Conservation (phyloP, 2,113 vertebrate species). For the Microtus montanus region DNA sequence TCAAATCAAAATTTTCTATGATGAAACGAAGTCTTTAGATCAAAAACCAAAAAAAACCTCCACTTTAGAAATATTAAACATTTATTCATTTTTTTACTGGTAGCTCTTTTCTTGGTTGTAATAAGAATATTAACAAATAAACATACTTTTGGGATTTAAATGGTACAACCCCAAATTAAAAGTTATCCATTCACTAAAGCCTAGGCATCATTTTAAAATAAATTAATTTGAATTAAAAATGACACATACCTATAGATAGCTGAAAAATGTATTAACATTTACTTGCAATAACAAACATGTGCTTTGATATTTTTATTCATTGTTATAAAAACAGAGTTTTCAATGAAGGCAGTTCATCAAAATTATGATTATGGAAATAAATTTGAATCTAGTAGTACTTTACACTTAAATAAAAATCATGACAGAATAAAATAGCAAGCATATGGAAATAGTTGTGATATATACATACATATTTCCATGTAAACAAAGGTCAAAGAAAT, state of each 20-base stretch:
- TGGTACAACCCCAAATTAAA: constrained; percentile 79
- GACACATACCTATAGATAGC: constrained; percentile 71
- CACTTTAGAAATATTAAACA: constrained; percentile 70
- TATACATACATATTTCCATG: constrained; percentile 81
- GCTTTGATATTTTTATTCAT: constrained; percentile 76
- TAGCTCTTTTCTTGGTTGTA: constrained; percentile 65
- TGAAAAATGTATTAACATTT: constrained; percentile 72
- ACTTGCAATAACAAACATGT: constrained; percentile 76
- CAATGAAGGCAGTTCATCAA: constrained; percentile 58
- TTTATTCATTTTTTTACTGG: constrained; percentile 74
- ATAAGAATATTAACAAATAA: constrained; percentile 78
- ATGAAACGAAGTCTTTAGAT: constrained; percentile 53
- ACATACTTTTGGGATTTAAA: constrained; percentile 65
- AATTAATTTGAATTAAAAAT: constrained; percentile 75
- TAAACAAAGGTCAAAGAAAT: constrained; percentile 77
- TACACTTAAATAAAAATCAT: constrained; percentile 68
- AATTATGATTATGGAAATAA: constrained; percentile 64
- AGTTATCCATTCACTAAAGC: constrained; percentile 32
- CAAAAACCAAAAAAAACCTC: not conserved
- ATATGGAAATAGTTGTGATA: constrained; percentile 72
- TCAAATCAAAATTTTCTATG: constrained; percentile 51
- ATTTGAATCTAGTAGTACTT: constrained; percentile 62
- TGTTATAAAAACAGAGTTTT: constrained; percentile 81
- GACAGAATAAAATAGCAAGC: constrained; percentile 69
- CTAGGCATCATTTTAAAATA: constrained; percentile 69